Evolutionary conservation across 2,888 invertebrate species (phyloP).

Genomic region (Nasonia oneida): DNA sequence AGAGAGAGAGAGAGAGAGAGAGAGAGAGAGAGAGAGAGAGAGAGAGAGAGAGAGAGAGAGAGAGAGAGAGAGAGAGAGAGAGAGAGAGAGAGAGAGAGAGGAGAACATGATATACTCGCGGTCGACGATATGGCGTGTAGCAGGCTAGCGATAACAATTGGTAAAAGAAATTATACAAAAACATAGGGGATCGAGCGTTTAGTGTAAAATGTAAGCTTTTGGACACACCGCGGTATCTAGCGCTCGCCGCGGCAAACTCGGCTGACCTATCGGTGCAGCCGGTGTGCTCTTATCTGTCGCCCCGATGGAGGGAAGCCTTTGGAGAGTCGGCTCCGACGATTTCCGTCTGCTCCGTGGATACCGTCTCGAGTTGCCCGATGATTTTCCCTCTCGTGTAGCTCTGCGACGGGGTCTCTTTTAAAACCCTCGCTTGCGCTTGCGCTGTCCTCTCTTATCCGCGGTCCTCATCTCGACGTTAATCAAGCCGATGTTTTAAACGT

Average conservation of each 20-base stretch:
- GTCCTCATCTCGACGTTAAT: constrained; percentile 39
- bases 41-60: too few species aligned
- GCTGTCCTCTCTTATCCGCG: constrained; percentile 5
- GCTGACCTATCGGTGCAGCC: constrained; percentile 22
- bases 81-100: not conserved
- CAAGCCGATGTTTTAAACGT: constrained; percentile 43
- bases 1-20: too few species aligned
- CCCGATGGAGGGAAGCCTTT: constrained; percentile 39
- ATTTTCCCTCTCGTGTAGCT: not conserved
- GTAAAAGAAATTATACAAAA: too few species aligned
- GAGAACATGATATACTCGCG: not conserved
- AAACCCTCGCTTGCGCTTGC: not conserved
- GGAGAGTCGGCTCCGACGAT: constrained; percentile 19
- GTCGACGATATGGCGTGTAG: too few species aligned
- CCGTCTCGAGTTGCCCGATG: constrained; percentile 6
- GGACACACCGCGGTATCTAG: not conserved
- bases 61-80: too few species aligned
- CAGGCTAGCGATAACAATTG: too few species aligned
- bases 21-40: not conserved
- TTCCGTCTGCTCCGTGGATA: constrained; percentile 28
- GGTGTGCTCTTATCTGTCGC: constrained; percentile 51
- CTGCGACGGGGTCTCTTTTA: not conserved
- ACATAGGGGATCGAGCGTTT: too few species aligned
- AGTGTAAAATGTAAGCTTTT: too few species aligned
- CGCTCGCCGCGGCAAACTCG: constrained; percentile 10